These are phyloP conservation scores for Fregetta grallaria DNA, from an alignment of 2,113 vertebrate genomes.

Conservation along the genomic window DNA sequence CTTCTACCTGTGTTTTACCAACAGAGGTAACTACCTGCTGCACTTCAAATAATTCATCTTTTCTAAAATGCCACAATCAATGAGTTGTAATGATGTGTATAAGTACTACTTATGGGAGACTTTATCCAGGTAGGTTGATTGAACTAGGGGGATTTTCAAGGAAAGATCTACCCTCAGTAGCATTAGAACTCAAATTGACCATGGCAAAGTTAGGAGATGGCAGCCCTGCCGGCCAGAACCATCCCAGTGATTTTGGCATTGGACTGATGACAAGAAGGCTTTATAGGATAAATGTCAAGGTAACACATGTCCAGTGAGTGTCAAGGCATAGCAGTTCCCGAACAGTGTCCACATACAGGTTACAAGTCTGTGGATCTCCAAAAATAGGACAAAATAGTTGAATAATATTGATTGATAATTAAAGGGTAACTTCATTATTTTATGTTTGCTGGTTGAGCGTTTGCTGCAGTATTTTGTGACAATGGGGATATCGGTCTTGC, in stretches of 20 bases:
- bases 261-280: background rate
- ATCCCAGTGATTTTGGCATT: background rate
- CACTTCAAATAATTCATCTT: background rate
- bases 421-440: background rate
- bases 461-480: background rate
- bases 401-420: background rate
- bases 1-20: background rate
- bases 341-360: background rate
- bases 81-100: background rate
- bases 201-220: background rate
- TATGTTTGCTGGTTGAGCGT: background rate
- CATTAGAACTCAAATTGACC: background rate
- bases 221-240: background rate
- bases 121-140: background rate
- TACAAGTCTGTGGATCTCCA: background rate
- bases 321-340: background rate
- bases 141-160: background rate
- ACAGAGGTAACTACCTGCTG: background rate
- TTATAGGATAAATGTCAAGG: background rate
- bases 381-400: background rate
- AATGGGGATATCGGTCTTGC: background rate
- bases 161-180: background rate
- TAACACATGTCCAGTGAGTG: rapidly evolving
- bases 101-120: background rate
- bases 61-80: background rate